Percentiles rank a stretch among this genome's conserved stretches.
phyloP scores from a whole-genome alignment of 1,140 invertebrate genomes.

The Anagrus nilaparvatae region DNA sequence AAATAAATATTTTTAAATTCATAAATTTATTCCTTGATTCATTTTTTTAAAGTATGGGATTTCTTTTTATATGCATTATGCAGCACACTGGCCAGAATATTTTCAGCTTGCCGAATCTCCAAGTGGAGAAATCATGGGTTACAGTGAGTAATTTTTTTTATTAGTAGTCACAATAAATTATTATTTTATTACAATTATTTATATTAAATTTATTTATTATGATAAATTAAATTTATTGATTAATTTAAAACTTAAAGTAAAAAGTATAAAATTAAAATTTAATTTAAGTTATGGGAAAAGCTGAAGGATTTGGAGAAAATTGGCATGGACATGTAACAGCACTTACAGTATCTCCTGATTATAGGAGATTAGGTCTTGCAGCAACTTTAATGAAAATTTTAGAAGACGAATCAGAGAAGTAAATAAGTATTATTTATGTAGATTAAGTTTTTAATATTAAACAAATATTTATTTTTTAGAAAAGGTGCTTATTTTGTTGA shows the following conservation, averaged over 20 bases:
- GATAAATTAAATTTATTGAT: neutral
- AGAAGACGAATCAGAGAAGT: slow-evolving; percentile 95
- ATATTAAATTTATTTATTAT: neutral
- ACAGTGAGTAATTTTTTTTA: slow-evolving; percentile 65
- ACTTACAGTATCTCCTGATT: slow-evolving; percentile 91
- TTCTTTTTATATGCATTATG: slow-evolving; percentile 95
- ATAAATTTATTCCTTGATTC: slow-evolving; percentile 19
- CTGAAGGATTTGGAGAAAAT: slow-evolving; percentile 87
- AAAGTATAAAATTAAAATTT: slow-evolving; percentile 8
- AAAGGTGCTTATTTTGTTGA: slow-evolving; percentile 98
- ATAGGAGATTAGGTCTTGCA: slow-evolving; percentile 81
- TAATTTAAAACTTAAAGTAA: neutral
- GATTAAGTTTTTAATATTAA: too few relatives aligned
- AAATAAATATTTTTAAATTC: neutral
- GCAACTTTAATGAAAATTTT: slow-evolving; percentile 90
- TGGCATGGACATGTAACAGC: slow-evolving; percentile 99
- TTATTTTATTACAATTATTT: slow-evolving; percentile 1
- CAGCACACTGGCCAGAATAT: slow-evolving; percentile 98
- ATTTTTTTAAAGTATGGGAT: slow-evolving; percentile 69
- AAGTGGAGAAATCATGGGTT: slow-evolving; percentile 94
- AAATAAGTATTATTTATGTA: slow-evolving; percentile 21
- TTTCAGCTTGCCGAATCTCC: slow-evolving; percentile 94
- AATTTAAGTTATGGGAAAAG: slow-evolving; percentile 91
- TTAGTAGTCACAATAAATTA: neutral
- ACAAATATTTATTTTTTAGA: too few relatives aligned